Evolutionary conservation across 2,888 invertebrate species (phyloP).

Genomic region (Vesta saturnalis): DNA sequence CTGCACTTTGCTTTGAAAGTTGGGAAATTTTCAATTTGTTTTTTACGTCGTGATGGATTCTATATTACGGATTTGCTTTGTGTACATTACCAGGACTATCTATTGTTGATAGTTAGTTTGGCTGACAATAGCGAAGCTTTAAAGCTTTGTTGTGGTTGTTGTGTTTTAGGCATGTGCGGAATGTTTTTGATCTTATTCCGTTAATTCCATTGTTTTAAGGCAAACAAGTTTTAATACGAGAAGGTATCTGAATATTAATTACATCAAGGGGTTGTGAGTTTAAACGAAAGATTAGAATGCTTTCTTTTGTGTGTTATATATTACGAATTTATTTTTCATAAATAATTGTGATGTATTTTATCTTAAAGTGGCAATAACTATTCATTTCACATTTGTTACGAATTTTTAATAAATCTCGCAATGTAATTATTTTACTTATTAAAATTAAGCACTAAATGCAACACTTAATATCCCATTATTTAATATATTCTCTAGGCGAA

Average conservation of each 20-base stretch:
- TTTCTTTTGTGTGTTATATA: too few species aligned
- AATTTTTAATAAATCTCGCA: too few species aligned
- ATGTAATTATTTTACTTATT: too few species aligned
- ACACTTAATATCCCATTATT: too few species aligned
- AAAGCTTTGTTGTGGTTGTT: background rate
- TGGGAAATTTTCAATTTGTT: background rate
- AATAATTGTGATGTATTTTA: too few species aligned
- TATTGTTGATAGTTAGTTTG: background rate
- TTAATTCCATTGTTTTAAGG: background rate
- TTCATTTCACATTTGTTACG: too few species aligned
- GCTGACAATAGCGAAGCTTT: background rate
- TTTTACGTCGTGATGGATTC: background rate
- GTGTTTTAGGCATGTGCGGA: background rate
- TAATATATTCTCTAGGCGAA: too few species aligned
- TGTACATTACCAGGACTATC: background rate
- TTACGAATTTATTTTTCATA: too few species aligned
- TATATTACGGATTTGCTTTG: background rate
- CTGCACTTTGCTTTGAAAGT: background rate
- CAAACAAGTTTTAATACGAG: background rate
- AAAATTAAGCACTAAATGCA: too few species aligned
- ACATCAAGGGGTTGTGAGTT: background rate
- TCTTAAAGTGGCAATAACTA: too few species aligned
- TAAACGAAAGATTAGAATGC: background rate
- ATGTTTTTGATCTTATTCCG: background rate
- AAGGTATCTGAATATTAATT: slow-evolving; percentile 1